phyloP scores from a whole-genome alignment of 2,888 invertebrate species.

The Drosophila conformis region DNA sequence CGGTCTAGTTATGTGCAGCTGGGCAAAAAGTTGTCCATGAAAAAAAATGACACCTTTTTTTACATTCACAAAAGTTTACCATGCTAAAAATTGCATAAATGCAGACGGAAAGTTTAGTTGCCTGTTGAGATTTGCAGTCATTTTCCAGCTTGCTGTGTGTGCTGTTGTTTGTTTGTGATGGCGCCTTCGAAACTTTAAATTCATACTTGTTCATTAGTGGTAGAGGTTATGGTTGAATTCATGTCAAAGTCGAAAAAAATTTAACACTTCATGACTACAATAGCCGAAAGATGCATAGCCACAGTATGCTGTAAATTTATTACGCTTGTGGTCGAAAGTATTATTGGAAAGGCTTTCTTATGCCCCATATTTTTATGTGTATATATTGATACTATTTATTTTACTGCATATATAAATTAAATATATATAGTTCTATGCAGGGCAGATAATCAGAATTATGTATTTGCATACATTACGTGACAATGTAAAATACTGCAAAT shows the following conservation, averaged over 20 bases:
- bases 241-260: slow-evolving; percentile 13
- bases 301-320: background rate
- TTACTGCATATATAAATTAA: background rate
- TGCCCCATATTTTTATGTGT: background rate
- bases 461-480: background rate
- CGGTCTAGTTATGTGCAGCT: slow-evolving; percentile 21
- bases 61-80: slow-evolving; percentile 9
- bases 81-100: slow-evolving; percentile 8
- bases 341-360: background rate
- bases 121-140: slow-evolving; percentile 17
- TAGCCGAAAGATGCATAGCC: background rate
- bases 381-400: background rate
- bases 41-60: slow-evolving; percentile 26
- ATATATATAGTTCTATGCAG: background rate
- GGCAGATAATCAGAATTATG: background rate
- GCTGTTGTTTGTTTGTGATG: background rate
- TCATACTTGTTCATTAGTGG: slow-evolving; percentile 23
- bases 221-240: background rate
- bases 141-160: slow-evolving; percentile 7
- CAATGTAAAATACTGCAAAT: background rate
- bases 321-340: background rate
- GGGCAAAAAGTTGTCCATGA: slow-evolving; percentile 38
- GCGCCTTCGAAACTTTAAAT: background rate
- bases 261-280: slow-evolving; percentile 5
- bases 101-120: slow-evolving; percentile 2